Conservation (phyloP, 1,140 invertebrate genomes). For the Musca domestica region DNA sequence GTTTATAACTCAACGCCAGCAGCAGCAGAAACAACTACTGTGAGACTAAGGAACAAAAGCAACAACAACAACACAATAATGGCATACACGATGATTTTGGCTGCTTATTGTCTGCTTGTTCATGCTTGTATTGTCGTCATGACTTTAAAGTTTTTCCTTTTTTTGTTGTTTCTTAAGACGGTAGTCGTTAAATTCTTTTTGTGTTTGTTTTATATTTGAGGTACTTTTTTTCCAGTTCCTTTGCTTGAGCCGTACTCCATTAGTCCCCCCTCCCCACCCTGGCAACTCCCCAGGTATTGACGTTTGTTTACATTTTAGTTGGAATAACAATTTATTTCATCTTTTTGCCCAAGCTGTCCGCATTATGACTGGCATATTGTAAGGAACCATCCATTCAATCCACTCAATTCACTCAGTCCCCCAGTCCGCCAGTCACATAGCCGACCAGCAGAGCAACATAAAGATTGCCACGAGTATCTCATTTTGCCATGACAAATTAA, state of each 20-base stretch:
- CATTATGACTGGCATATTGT: too few species aligned
- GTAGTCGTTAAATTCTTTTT: not conserved
- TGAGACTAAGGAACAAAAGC: not conserved
- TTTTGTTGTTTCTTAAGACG: too few species aligned
- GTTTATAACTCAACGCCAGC: not conserved
- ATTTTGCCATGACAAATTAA: slow-evolving; percentile 15
- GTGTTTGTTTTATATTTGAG: not conserved
- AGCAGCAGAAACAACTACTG: not conserved
- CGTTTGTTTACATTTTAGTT: too few species aligned
- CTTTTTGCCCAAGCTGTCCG: too few species aligned
- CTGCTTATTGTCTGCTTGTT: slow-evolving; percentile 14
- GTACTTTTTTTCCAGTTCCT: too few species aligned
- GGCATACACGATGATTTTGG: not conserved
- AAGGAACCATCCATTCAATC: not conserved
- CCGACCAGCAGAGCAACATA: not conserved
- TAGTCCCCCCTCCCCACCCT: too few species aligned
- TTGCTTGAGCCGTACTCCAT: too few species aligned
- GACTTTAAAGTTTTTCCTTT: slow-evolving; percentile 3
- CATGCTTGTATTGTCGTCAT: slow-evolving; percentile 10
- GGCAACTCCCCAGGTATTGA: too few species aligned
- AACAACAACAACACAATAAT: not conserved
- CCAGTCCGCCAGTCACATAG: too few species aligned
- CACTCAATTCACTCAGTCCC: too few species aligned
- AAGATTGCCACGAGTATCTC: too few species aligned
- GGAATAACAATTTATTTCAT: too few species aligned